phyloP scores from a whole-genome alignment of 2,888 invertebrate species.

The Asteroscopus sphinx region DNA sequence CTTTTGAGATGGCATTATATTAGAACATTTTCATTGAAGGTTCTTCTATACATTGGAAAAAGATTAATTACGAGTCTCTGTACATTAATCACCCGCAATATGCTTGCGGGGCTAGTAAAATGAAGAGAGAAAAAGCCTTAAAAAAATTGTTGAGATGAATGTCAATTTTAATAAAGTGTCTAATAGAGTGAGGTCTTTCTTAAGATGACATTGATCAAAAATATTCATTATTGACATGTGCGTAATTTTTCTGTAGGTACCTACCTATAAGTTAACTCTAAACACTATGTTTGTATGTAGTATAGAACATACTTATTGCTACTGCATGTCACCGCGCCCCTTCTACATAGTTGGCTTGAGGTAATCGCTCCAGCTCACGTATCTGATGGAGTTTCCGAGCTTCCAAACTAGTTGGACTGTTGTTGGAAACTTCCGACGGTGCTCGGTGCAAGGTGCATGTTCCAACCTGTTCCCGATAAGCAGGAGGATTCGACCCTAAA shows the following conservation, averaged over 20 bases:
- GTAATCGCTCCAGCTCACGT: slow-evolving; percentile 85
- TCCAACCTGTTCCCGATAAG: slow-evolving; percentile 82
- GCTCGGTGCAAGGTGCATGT: slow-evolving; percentile 82
- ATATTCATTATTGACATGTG: neutral
- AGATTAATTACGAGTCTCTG: slow-evolving; percentile 8
- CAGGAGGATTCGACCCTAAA: slow-evolving; percentile 80
- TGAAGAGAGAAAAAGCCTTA: neutral
- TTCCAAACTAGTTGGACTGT: slow-evolving; percentile 87
- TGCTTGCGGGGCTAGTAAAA: slow-evolving; percentile 3
- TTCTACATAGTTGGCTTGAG: slow-evolving; percentile 62
- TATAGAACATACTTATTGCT: slow-evolving; percentile 60
- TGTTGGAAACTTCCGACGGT: slow-evolving; percentile 83
- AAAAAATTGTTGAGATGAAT: too few relatives aligned
- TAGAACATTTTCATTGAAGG: slow-evolving; percentile 7
- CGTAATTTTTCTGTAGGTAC: slow-evolving; percentile 1
- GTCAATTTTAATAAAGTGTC: too few relatives aligned
- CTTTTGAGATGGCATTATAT: slow-evolving; percentile 2
- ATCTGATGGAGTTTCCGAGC: slow-evolving; percentile 87
- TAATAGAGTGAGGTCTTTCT: too few relatives aligned
- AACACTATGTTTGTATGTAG: slow-evolving; percentile 46
- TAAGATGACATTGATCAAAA: too few relatives aligned
- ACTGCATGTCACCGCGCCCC: slow-evolving; percentile 61
- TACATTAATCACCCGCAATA: slow-evolving; percentile 11
- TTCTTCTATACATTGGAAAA: slow-evolving; percentile 10
- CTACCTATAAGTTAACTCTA: slow-evolving; percentile 6